phyloP scores from a whole-genome alignment of 2,113 vertebrate species.

The Elephas maximus region DNA sequence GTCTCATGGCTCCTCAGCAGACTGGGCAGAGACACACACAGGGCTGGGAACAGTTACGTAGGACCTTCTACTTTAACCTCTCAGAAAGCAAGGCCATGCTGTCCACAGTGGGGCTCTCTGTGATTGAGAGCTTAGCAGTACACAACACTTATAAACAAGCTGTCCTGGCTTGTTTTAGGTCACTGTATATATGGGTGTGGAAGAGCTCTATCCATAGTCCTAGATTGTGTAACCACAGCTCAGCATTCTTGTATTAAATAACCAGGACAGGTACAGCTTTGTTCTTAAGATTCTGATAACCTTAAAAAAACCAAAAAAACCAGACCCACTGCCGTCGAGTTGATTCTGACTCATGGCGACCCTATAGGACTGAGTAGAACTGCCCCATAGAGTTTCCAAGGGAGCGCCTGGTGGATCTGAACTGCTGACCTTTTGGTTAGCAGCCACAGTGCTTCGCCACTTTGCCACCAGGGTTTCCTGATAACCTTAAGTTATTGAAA shows the following conservation, averaged over 20 bases:
- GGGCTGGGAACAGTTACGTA: background rate
- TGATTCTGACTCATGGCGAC: too few species aligned
- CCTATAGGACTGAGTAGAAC: too few species aligned
- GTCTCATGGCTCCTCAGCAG: background rate
- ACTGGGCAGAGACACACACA: background rate
- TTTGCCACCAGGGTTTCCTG: too few species aligned
- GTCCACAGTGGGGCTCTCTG: background rate
- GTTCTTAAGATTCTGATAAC: background rate
- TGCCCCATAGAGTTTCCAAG: too few species aligned
- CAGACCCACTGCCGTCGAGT: too few species aligned
- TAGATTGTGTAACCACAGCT: background rate
- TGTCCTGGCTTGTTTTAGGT: conserved; percentile 4
- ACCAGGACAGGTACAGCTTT: background rate
- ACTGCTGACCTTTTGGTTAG: too few species aligned
- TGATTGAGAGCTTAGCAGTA: background rate
- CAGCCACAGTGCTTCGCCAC: too few species aligned
- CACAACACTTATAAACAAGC: background rate
- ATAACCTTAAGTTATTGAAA: background rate
- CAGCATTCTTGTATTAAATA: background rate
- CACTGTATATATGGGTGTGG: background rate
- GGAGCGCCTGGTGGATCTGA: too few species aligned
- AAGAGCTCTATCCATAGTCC: conserved; percentile 7
- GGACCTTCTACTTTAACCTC: background rate
- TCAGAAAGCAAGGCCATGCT: background rate
- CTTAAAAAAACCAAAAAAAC: too few species aligned